Evolutionary conservation across 2,797 vertebrate genomes (phyloP), one percentile per base, ranked within the genome.

Genomic region (Anas georgica): DNA sequence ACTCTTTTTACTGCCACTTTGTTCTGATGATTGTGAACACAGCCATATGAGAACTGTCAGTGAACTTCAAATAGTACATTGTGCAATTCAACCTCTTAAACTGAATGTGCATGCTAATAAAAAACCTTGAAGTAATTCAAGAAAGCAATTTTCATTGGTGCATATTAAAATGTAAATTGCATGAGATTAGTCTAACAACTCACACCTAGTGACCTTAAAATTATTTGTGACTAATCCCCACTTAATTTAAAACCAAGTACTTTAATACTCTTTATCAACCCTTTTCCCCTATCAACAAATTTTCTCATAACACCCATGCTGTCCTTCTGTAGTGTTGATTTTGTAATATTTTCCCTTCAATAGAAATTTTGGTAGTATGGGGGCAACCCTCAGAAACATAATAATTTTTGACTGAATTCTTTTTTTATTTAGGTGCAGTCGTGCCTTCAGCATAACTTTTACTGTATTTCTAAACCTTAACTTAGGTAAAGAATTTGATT

Each of bases 91-190:
- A 67, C n/a, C 13, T 64, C 33, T 62, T 11, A 78, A 88, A 55
- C 55, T 39, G 91, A 91, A 86, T 2, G 4, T 16, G 69, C 7
- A 22, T 50, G 18, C 33, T 94, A 87, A 67, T 37, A 88, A 78
- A 37, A 28, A 91, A 41, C 39, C 67, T 39, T 48, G 35, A 91
- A 84, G 78, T n/a, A 6, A 37, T 58, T 87, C 62, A 82, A 67
- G 41, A 93, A 89, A 95, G 31, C 7, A 39, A 68, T 50, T 74
- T 75, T 62, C 78, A 54, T 58, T 45, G 11, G 21, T 58, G 45
- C 28, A 48, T 73, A 72, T 63, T 70, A 80, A 86, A 92, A 88
- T 58, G 62, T 29, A 93, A 92, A 83, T 86, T 83, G 45, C 29
- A 79, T 21, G 12, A 92, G 41, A 88, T 84, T 25, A 70, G 43